Evolutionary conservation across 1,140 invertebrate species (phyloP).

Genomic region (Procambarus virginalis): DNA sequence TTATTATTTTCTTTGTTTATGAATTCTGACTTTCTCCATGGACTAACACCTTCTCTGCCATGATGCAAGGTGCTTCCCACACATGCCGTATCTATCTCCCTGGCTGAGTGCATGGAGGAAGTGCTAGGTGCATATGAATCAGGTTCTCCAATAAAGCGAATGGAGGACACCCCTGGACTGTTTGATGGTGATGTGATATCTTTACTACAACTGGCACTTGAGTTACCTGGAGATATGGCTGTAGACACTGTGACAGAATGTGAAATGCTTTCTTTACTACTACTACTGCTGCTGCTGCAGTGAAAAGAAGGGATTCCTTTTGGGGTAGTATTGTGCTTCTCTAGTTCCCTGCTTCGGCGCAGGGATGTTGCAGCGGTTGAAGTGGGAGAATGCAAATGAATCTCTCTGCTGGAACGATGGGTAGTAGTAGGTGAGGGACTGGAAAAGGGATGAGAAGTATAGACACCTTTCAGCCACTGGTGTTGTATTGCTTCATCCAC

Average conservation of each 20-base stretch:
- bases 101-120: not conserved
- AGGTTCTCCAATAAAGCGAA: not conserved
- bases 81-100: not conserved
- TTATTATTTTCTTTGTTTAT: constrained; percentile 57
- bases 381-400: not conserved
- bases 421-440: not conserved
- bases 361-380: not conserved
- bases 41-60: constrained; percentile 1
- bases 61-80: not conserved
- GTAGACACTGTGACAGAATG: not conserved
- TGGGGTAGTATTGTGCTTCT: not conserved
- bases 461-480: constrained; percentile 76
- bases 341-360: not conserved
- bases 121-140: constrained; percentile 2
- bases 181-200: not conserved
- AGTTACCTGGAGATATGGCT: not conserved
- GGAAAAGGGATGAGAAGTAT: not conserved
- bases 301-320: constrained; percentile 7
- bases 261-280: not conserved
- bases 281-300: constrained; percentile 13
- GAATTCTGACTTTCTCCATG: constrained; percentile 2
- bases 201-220: not conserved
- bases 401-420: not conserved
- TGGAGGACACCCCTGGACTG: not conserved
- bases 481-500: constrained; percentile 80